Evolutionary conservation across 2,113 vertebrate genomes (phyloP).

Genomic region (Todiramphus saurophagus): DNA sequence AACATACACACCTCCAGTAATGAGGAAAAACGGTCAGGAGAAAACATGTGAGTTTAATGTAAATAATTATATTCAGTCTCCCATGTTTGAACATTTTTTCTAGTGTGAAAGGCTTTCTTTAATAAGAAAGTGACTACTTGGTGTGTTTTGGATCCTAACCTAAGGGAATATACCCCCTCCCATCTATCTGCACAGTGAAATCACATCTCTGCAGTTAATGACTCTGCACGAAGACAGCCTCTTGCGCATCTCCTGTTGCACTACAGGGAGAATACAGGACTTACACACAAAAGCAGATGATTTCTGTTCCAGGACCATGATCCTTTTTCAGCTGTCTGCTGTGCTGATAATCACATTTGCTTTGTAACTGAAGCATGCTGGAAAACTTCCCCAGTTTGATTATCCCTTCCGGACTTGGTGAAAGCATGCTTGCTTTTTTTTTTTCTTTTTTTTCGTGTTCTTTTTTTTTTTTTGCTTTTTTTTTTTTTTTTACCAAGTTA

Average conservation of each 20-base stretch:
- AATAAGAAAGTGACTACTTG: conserved; percentile 11
- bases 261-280: not conserved
- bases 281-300: not conserved
- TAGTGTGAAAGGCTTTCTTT: conserved; percentile 7
- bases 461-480: not conserved
- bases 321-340: not conserved
- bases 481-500: not conserved
- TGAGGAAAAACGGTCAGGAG: not conserved
- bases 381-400: conserved; percentile 25
- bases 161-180: not conserved
- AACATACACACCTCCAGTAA: not conserved
- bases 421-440: not conserved
- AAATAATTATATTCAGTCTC: conserved; percentile 10
- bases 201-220: not conserved
- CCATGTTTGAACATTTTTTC: not conserved
- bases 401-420: conserved; percentile 18
- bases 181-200: not conserved
- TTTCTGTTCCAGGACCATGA: not conserved
- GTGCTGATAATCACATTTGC: not conserved
- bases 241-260: not conserved
- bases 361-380: not conserved
- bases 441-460: not conserved
- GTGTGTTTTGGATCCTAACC: not conserved
- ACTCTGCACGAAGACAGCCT: not conserved
- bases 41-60: not conserved